phyloP scores from a whole-genome alignment of 2,888 invertebrate genomes.

The Heliothis peltigera region DNA sequence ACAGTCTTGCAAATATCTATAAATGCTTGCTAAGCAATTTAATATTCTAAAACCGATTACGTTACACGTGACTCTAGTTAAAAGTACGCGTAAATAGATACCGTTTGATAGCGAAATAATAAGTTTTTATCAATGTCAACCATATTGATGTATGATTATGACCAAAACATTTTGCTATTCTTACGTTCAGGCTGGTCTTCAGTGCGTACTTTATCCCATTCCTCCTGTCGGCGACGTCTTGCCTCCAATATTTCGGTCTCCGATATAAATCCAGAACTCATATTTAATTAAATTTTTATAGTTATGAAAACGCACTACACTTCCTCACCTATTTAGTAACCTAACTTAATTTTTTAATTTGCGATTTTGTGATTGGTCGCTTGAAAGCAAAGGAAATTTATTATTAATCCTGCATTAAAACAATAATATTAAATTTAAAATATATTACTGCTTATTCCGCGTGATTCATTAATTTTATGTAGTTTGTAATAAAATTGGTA shows the following conservation, averaged over 20 bases:
- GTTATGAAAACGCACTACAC: slow-evolving; percentile 34
- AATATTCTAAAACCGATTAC: not conserved
- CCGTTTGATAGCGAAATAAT: slow-evolving; percentile 29
- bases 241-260: slow-evolving; percentile 96
- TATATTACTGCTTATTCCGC: not conserved
- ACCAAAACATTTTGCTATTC: slow-evolving; percentile 40
- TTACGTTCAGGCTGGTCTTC: slow-evolving; percentile 97
- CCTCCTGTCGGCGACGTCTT: slow-evolving; percentile 95
- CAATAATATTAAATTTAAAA: not conserved
- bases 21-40: slow-evolving; percentile 6
- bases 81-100: slow-evolving; percentile 4
- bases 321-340: slow-evolving; percentile 41
- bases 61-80: not conserved
- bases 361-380: slow-evolving; percentile 23
- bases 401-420: slow-evolving; percentile 4
- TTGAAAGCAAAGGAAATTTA: slow-evolving; percentile 23
- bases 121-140: slow-evolving; percentile 44
- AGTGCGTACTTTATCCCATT: slow-evolving; percentile 98
- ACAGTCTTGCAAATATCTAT: not conserved
- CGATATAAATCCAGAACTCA: slow-evolving; percentile 98
- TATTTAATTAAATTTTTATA: slow-evolving; percentile 71
- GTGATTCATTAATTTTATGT: not conserved
- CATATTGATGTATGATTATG: slow-evolving; percentile 23
- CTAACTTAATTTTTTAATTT: slow-evolving; percentile 56
- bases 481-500: no score